Evolutionary conservation across 2,888 invertebrate genomes (phyloP).

Genomic region (Dryobotodes eremita): DNA sequence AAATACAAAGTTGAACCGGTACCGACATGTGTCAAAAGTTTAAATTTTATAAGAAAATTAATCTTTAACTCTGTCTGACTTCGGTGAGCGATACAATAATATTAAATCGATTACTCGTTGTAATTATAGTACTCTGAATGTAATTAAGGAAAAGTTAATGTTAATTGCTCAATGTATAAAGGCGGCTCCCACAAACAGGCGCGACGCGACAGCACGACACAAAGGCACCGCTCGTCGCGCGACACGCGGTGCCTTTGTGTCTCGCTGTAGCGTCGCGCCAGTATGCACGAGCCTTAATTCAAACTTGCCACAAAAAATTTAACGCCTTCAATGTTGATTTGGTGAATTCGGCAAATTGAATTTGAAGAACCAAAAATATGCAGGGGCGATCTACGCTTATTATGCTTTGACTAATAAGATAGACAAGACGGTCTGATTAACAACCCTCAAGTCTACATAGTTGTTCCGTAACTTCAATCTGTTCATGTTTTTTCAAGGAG

Average conservation of each 20-base stretch:
- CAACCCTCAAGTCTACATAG: not conserved
- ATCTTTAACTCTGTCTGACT: conserved; percentile 30
- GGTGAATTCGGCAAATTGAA: not conserved
- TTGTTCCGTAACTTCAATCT: not conserved
- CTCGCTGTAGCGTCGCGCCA: too few relatives aligned
- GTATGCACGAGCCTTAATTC: too few relatives aligned
- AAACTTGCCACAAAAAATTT: not conserved
- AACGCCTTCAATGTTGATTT: not conserved
- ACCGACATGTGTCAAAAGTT: conserved; percentile 34
- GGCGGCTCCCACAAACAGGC: too few relatives aligned
- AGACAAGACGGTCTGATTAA: not conserved
- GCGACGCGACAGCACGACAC: too few relatives aligned
- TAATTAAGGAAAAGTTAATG: not conserved
- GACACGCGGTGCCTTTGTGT: too few relatives aligned
- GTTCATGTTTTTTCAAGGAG: not conserved
- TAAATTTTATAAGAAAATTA: conserved; percentile 43
- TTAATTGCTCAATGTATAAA: not conserved
- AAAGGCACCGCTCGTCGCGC: too few relatives aligned
- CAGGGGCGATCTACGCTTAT: not conserved
- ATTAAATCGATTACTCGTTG: conserved; percentile 28
- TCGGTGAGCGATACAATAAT: conserved; percentile 30
- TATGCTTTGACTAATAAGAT: not conserved
- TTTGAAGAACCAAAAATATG: not conserved
- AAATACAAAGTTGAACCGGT: conserved; percentile 42
- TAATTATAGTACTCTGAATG: conserved; percentile 10